Evolutionary conservation across 2,113 vertebrate genomes (phyloP).

Genomic region (Hemichromis elongatus): DNA sequence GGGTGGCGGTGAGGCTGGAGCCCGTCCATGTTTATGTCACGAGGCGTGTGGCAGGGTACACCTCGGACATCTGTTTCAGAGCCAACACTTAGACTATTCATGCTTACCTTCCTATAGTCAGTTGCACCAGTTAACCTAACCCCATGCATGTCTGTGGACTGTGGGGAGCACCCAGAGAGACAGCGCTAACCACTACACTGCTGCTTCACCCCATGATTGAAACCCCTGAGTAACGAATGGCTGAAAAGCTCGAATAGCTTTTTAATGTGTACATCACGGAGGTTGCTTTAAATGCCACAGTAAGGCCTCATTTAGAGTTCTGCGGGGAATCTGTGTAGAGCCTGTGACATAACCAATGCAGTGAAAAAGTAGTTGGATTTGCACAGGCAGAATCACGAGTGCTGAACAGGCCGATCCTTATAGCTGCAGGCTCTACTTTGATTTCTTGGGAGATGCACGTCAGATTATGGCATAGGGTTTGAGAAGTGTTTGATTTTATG

Average conservation of each 20-base stretch:
- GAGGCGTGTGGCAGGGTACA: neutral
- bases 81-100: neutral
- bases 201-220: neutral
- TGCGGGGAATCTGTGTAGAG: neutral
- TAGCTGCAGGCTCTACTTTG: neutral
- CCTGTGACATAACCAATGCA: neutral
- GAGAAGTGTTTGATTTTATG: neutral
- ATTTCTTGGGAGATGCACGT: neutral
- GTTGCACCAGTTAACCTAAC: neutral
- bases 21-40: neutral
- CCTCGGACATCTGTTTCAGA: neutral
- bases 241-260: neutral
- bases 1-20: neutral
- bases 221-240: neutral
- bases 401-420: neutral
- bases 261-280: neutral
- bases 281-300: neutral
- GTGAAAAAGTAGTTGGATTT: neutral
- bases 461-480: neutral
- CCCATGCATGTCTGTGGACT: neutral
- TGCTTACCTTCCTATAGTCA: neutral
- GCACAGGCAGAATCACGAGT: neutral
- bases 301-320: neutral
- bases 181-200: rapidly evolving
- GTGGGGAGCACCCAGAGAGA: neutral